Base-by-base conservation (phyloP, 2,888 invertebrate species). In the Tryphoninae sp. region DNA sequence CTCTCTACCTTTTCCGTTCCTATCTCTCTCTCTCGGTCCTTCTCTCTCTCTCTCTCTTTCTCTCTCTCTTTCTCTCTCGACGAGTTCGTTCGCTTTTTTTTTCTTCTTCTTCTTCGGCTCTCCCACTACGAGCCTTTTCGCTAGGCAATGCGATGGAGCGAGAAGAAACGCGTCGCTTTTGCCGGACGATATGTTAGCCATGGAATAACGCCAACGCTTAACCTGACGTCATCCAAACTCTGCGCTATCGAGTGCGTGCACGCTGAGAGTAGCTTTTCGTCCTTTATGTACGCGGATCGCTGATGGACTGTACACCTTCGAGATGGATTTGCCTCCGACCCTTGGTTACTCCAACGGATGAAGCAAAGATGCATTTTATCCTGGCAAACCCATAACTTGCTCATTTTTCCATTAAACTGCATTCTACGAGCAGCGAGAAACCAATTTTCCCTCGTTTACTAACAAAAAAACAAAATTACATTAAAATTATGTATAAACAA, bases 151-250 rank as follows among this genome's bases (percentile, higher is more conserved):
- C 65, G 11, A 7, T 6, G 26, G 45, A 45, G 16, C 23, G 26
- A 53, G 61, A 22, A n/a, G 16, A 40, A 19, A 42, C 58, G 61
- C 67, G 55, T 64, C 23, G 23, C 80, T 65, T 71, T 51, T 42
- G 16, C 83, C 80, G 51, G 79, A 84, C 79, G 82, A 86, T 84
- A 82, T 81, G 84, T 85, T 58, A 81, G 78, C 86, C 87, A 87
- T 85, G 86, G 86, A 86, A 86, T 85, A 87, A 85, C 89, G 87
- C 88, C 89, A 86, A 89, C 87, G 86, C 87, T 85, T 75, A 72
- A 72, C 76, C 84, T 89, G 87, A 88, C 89, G 87, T 88, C 89
- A 88, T 83, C 69, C 75, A 59, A 69, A 73, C 59, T 53, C 68
- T 78, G 78, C 72, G 78, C 80, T 71, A 76, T 73, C 84, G 73